phyloP scores from a whole-genome alignment of 2,888 invertebrate species.

The Zelleria hepariella region DNA sequence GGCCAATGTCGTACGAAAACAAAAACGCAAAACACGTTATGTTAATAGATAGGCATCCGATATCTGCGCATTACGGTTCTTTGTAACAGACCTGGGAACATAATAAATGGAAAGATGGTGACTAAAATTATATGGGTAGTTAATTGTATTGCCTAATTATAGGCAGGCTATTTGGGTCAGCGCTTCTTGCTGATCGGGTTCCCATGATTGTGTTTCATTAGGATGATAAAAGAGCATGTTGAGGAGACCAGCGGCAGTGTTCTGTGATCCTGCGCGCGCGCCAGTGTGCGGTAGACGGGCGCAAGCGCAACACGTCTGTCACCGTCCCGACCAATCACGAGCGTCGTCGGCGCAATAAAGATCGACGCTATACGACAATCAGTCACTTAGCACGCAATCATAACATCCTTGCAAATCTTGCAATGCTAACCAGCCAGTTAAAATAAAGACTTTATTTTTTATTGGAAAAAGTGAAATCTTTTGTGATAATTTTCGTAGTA shows the following conservation, averaged over 20 bases:
- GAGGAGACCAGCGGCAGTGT: background rate
- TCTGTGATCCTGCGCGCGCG: constrained; percentile 9
- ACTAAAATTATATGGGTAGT: background rate
- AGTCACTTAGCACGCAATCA: background rate
- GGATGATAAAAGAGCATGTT: background rate
- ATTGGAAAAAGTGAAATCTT: background rate
- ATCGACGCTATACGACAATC: background rate
- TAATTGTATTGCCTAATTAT: background rate
- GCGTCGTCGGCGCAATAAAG: background rate
- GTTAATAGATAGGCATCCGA: too few relatives aligned
- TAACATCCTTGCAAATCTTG: background rate
- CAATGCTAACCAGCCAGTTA: background rate
- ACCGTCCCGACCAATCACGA: background rate
- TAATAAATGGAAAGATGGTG: too few relatives aligned
- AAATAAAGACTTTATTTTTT: background rate
- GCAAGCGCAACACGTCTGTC: constrained; percentile 28
- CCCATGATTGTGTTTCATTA: background rate
- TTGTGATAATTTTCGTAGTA: background rate
- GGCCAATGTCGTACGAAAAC: too few relatives aligned
- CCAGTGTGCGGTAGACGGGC: constrained; percentile 29
- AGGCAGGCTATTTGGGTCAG: background rate
- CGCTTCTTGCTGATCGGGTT: background rate
- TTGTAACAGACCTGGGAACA: too few relatives aligned
- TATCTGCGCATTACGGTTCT: too few relatives aligned
- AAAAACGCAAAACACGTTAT: too few relatives aligned